Conservation (phyloP, 2,888 invertebrate species). For the Caenorhabditis sp. region DNA sequence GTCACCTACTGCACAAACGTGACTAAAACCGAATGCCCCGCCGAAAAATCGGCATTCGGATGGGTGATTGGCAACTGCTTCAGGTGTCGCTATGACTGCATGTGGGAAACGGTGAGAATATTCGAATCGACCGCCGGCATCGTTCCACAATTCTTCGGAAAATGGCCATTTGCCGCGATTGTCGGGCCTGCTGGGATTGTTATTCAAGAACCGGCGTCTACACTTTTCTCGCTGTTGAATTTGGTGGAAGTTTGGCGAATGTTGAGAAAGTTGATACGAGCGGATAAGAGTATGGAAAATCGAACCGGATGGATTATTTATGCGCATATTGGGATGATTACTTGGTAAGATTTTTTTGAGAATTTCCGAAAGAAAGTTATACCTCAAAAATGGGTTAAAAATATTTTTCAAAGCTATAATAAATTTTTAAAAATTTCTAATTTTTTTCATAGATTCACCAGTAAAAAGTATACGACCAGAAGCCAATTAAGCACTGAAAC, state of each 20-base stretch:
- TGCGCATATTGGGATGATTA: constrained; percentile 44
- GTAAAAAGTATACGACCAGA: no score
- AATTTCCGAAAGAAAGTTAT: neutral
- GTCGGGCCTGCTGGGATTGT: constrained; percentile 33
- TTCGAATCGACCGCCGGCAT: constrained; percentile 40
- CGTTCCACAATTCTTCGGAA: constrained; percentile 64
- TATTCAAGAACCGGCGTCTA: constrained; percentile 63
- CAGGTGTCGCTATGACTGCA: constrained; percentile 62
- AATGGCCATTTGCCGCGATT: constrained; percentile 65
- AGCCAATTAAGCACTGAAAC: no score
- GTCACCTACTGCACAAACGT: neutral
- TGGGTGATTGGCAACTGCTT: constrained; percentile 36
- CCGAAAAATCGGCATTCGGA: neutral
- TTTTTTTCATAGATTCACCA: no score
- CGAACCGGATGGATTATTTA: constrained; percentile 53
- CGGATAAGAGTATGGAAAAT: constrained; percentile 15
- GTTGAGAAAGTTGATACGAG: constrained; percentile 24
- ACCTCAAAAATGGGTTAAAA: no score
- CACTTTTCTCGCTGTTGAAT: constrained; percentile 60
- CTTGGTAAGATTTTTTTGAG: constrained; percentile 38
- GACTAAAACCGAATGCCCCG: neutral
- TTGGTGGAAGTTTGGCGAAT: constrained; percentile 44
- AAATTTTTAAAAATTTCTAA: no score
- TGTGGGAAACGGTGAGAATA: constrained; percentile 56
- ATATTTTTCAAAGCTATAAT: no score